Conservation (phyloP, 2,797 vertebrate genomes). For the Euthynnus affinis region DNA sequence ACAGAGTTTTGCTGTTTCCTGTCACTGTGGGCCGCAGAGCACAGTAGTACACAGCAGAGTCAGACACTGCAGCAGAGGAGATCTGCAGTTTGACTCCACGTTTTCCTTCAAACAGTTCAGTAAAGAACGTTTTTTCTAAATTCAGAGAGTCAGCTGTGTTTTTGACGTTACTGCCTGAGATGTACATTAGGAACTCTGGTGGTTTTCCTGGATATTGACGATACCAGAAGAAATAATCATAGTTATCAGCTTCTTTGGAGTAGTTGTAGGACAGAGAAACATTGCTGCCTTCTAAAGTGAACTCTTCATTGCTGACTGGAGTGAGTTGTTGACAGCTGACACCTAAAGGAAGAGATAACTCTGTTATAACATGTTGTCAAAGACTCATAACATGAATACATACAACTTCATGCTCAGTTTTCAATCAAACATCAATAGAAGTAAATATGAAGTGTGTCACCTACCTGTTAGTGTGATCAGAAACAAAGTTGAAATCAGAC, state of each 20-base stretch:
- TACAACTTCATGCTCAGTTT: no score
- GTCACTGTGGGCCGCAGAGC: no score
- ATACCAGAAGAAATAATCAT: conserved; percentile 27
- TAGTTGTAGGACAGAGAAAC: conserved; percentile 23
- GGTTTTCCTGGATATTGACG: conserved; percentile 40
- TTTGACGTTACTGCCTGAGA: not conserved
- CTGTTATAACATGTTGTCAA: not conserved
- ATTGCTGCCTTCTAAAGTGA: conserved; percentile 2
- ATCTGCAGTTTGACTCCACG: no score
- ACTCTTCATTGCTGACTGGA: conserved; percentile 1
- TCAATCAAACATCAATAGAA: no score
- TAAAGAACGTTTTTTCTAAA: not conserved
- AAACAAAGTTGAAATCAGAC: not conserved
- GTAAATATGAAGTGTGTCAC: not conserved
- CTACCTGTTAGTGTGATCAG: not conserved
- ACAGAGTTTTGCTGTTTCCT: no score
- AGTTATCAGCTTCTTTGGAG: not conserved
- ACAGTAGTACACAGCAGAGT: no score
- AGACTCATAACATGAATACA: not conserved
- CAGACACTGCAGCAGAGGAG: no score
- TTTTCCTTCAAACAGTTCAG: not conserved
- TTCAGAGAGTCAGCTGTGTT: not conserved
- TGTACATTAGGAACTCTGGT: not conserved
- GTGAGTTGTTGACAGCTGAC: conserved; percentile 11
- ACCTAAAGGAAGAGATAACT: not conserved